phyloP scores from a whole-genome alignment of 2,888 invertebrate species.

The Drosophila austrosaltans region DNA sequence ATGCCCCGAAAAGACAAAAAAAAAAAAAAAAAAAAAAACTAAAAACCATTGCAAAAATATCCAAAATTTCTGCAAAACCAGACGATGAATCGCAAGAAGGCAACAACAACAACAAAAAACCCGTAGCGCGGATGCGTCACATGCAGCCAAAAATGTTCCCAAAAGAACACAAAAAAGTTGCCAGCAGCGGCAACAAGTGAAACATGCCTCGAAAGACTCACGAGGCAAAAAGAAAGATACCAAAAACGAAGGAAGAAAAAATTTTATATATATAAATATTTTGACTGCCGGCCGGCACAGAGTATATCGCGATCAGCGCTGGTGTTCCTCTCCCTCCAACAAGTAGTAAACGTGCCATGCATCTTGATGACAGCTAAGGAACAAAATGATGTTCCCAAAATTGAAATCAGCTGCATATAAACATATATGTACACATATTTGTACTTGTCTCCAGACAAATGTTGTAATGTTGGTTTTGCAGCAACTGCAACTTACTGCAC shows the following conservation, averaged over 20 bases:
- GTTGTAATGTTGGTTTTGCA: neutral
- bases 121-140: constrained; percentile 62
- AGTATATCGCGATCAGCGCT: constrained; percentile 33
- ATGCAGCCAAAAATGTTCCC: constrained; percentile 45
- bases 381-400: constrained; percentile 47
- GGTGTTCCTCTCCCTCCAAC: constrained; percentile 38
- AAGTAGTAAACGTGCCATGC: constrained; percentile 67
- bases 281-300: constrained; percentile 37
- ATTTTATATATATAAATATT: constrained; percentile 57
- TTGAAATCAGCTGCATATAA: constrained; percentile 27
- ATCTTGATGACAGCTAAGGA: constrained; percentile 61
- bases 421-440: neutral
- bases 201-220: constrained; percentile 27
- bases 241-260: constrained; percentile 43
- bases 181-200: constrained; percentile 67
- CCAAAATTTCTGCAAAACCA: constrained; percentile 64
- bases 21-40: constrained; percentile 51
- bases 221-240: constrained; percentile 15
- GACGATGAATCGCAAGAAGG: constrained; percentile 22
- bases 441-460: neutral
- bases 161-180: too few species aligned
- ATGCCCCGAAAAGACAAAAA: constrained; percentile 70
- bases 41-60: constrained; percentile 61
- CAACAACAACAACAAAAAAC: constrained; percentile 6
- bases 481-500: neutral